A percentile compares a stretch with the other conserved stretches of the same genome.
Evolutionary conservation across 2,113 vertebrate genomes (phyloP).

Genomic region (Oncorhynchus tshawytscha): DNA sequence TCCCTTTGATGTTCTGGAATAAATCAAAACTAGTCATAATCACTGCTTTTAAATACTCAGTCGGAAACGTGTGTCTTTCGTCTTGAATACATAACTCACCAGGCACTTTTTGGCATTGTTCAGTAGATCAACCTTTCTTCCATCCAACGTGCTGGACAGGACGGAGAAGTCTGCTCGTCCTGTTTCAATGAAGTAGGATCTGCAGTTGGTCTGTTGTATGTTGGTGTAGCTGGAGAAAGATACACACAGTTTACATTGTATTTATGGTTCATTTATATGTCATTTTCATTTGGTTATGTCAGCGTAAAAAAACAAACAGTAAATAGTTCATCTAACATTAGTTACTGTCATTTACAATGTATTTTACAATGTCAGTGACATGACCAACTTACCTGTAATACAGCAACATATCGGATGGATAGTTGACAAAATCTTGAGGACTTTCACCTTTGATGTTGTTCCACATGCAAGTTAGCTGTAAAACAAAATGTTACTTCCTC

Average conservation of each 20-base stretch:
- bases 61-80: not conserved
- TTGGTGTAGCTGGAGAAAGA: conserved; percentile 25
- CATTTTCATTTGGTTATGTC: not conserved
- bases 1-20: conserved; percentile 33
- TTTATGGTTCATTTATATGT: not conserved
- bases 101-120: conserved; percentile 35
- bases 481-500: not conserved
- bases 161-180: conserved; percentile 43
- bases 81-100: conserved; percentile 26
- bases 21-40: not conserved
- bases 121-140: conserved; percentile 11
- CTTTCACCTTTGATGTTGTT: conserved; percentile 13
- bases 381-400: conserved; percentile 37
- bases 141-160: conserved; percentile 21
- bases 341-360: no score
- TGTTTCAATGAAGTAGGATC: conserved; percentile 35
- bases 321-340: no score
- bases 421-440: conserved; percentile 19
- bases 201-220: conserved; percentile 28
- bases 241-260: not conserved
- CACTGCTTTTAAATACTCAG: not conserved
- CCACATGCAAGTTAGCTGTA: conserved; percentile 43
- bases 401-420: conserved; percentile 34
- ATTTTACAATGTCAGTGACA: not conserved
- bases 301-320: no score